Evolutionary conservation across 1,140 invertebrate genomes (phyloP).

Genomic region (Lasioglossum baleicum): DNA sequence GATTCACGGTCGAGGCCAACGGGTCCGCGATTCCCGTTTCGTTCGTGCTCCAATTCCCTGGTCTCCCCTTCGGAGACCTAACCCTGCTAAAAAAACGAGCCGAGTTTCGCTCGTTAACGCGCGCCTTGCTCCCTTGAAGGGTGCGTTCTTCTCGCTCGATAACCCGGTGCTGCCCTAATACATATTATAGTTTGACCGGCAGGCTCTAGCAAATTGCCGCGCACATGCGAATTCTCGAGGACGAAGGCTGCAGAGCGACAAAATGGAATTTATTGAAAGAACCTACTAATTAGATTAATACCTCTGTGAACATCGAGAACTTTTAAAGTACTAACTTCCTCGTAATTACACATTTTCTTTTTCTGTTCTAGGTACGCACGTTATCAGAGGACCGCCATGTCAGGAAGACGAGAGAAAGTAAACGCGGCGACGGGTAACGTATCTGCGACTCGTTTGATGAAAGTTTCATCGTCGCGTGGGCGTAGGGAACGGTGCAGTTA

Average conservation of each 20-base stretch:
- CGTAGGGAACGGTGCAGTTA: neutral
- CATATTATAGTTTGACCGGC: conserved; percentile 18
- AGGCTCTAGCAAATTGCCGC: conserved; percentile 30
- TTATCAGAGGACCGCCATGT: neutral
- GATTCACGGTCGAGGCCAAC: conserved; percentile 6
- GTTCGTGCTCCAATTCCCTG: conserved; percentile 42
- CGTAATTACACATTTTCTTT: neutral
- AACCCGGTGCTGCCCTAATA: conserved; percentile 33
- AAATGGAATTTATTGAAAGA: too few species aligned
- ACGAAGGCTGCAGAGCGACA: too few species aligned
- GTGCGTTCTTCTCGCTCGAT: conserved; percentile 38
- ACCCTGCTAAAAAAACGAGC: neutral
- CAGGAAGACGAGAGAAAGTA: neutral
- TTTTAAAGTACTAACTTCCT: too few species aligned
- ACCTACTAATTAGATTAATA: too few species aligned
- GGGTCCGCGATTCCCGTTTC: too few species aligned
- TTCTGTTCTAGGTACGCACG: conserved; percentile 57
- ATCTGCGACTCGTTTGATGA: conserved; percentile 25
- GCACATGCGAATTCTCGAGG: conserved; percentile 32
- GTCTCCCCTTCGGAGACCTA: neutral
- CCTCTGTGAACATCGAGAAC: too few species aligned
- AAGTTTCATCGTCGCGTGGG: conserved; percentile 23
- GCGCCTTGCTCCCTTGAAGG: neutral
- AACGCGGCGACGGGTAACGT: conserved; percentile 7
- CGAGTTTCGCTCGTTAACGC: conserved; percentile 10